Percentiles rank a stretch among this genome's conserved stretches.
Evolutionary conservation across 2,888 invertebrate genomes (phyloP).

Genomic region (Griposia aprilina): DNA sequence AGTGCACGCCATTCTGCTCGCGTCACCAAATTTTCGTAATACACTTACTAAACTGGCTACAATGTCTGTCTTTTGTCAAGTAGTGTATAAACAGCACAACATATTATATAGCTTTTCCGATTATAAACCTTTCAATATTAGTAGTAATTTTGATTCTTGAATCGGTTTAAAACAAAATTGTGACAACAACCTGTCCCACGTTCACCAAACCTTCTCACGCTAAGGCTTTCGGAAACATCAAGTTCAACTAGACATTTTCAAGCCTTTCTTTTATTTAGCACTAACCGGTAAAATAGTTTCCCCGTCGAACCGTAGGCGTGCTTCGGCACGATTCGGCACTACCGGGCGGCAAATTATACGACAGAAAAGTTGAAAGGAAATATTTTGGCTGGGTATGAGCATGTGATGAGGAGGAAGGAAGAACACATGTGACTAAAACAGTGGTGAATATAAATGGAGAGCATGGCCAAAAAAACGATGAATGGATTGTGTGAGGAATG

Average conservation of each 20-base stretch:
- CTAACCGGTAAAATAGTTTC: background rate
- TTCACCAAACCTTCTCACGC: background rate
- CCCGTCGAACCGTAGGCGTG: background rate
- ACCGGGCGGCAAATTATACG: no score
- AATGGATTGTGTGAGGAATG: no score
- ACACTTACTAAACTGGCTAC: background rate
- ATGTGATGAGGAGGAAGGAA: no score
- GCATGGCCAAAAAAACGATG: no score
- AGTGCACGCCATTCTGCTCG: no score
- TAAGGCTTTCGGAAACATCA: background rate
- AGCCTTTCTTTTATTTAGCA: background rate
- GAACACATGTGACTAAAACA: no score
- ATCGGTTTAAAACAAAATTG: background rate
- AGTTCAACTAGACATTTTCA: background rate
- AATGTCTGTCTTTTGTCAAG: background rate
- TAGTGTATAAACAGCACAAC: background rate
- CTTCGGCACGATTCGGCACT: background rate
- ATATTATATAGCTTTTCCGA: background rate
- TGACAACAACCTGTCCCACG: background rate
- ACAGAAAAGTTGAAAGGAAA: no score
- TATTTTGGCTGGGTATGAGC: no score
- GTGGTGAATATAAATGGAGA: no score
- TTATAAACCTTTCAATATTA: no score
- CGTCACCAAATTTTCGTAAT: background rate
- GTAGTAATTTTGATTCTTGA: no score